Evolutionary conservation across 2,113 vertebrate genomes (phyloP).

Genomic region (Ptyas mucosa): DNA sequence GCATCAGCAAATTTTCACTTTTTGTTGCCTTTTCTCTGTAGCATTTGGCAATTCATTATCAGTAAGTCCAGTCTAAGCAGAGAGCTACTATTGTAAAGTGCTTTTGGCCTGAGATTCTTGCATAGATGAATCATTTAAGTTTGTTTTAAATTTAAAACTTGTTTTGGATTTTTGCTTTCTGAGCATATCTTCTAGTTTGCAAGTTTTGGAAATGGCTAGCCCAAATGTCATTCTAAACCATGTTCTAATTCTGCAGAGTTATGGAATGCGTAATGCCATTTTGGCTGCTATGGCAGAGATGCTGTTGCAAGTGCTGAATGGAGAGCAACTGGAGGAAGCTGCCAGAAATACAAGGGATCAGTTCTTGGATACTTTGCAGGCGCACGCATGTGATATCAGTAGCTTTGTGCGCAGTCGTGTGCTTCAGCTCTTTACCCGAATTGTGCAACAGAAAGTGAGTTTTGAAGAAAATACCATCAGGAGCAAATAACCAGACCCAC

Average conservation of each 20-base stretch:
- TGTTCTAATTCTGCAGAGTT: slow-evolving; percentile 69
- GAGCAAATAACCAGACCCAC: neutral
- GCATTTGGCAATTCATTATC: neutral
- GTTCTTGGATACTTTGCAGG: slow-evolving; percentile 85
- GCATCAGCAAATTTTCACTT: neutral
- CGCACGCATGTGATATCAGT: slow-evolving; percentile 82
- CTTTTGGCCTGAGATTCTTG: neutral
- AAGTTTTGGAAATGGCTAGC: neutral
- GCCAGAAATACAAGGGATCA: slow-evolving; percentile 82
- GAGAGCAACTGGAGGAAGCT: slow-evolving; percentile 80
- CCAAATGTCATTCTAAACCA: neutral
- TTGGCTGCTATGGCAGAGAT: slow-evolving; percentile 84
- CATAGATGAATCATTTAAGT: neutral
- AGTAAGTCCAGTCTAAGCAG: neutral
- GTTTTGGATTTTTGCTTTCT: neutral
- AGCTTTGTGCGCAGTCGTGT: slow-evolving; percentile 85
- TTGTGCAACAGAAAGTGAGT: slow-evolving; percentile 85
- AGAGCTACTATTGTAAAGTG: neutral
- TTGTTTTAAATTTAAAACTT: neutral
- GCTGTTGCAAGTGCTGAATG: slow-evolving; percentile 81
- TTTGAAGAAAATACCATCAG: neutral
- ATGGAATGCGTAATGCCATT: slow-evolving; percentile 85
- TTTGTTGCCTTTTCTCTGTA: slow-evolving; percentile 4
- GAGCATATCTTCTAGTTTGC: neutral
- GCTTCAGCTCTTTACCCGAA: slow-evolving; percentile 84